Evolutionary conservation across 2,113 vertebrate species (phyloP).

Genomic region (Irena cyanogastra): DNA sequence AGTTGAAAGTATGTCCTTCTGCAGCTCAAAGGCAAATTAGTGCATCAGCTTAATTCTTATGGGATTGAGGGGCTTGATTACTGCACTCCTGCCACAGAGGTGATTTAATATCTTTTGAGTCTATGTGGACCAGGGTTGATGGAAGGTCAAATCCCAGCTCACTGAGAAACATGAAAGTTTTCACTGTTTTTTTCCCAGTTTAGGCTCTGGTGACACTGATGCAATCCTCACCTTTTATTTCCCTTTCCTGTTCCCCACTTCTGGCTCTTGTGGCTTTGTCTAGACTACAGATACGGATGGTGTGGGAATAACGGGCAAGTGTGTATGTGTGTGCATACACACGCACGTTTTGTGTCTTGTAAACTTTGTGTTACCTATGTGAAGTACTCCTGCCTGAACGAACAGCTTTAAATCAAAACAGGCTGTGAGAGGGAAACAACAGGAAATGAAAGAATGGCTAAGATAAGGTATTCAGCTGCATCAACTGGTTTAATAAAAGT

Average conservation of each 20-base stretch:
- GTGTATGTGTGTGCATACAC: neutral
- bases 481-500: conserved; percentile 7
- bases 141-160: conserved; percentile 16
- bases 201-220: conserved; percentile 40
- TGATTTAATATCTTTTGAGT: conserved; percentile 39
- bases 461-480: conserved; percentile 12
- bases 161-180: neutral
- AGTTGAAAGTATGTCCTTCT: neutral
- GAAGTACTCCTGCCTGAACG: neutral
- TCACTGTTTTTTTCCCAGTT: neutral
- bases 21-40: conserved; percentile 5
- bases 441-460: conserved; percentile 55
- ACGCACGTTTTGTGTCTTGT: neutral
- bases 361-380: neutral
- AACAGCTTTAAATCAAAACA: conserved; percentile 45
- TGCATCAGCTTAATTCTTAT: neutral
- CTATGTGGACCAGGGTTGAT: conserved; percentile 9
- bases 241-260: conserved; percentile 26
- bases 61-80: conserved; percentile 23
- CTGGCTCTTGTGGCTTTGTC: neutral
- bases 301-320: neutral
- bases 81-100: neutral
- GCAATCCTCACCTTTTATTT: conserved; percentile 41
- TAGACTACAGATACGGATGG: conserved; percentile 1
- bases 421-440: conserved; percentile 17